Conservation (phyloP, 2,888 invertebrate species). For the Caenorhabditis sp. region DNA sequence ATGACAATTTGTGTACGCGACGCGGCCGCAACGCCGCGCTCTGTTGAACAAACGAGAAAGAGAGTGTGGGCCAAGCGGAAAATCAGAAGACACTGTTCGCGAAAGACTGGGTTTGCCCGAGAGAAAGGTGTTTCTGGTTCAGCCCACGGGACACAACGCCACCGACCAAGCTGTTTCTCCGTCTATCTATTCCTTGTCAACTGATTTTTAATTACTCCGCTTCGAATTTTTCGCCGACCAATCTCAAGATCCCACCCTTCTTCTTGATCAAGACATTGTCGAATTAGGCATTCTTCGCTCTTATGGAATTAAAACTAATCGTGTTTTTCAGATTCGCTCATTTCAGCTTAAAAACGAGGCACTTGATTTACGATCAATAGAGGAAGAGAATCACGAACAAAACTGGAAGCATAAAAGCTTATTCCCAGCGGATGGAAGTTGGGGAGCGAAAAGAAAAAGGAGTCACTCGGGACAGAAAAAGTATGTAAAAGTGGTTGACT, state of each 20-base stretch:
- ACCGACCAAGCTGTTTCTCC: background rate
- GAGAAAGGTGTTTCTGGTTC: constrained; percentile 40
- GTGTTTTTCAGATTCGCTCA: background rate
- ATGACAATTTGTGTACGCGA: constrained; percentile 64
- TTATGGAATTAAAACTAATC: background rate
- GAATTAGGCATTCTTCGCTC: background rate
- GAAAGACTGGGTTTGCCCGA: constrained; percentile 11
- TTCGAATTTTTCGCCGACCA: constrained; percentile 20
- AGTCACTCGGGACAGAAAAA: constrained; percentile 15
- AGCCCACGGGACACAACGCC: constrained; percentile 27
- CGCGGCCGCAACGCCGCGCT: constrained; percentile 59
- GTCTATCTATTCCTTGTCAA: constrained; percentile 39
- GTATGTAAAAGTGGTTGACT: background rate
- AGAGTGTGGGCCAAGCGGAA: constrained; percentile 13
- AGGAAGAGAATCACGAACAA: background rate
- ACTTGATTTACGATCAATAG: background rate
- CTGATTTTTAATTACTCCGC: constrained; percentile 40
- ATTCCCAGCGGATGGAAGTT: background rate
- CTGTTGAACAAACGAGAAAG: constrained; percentile 52
- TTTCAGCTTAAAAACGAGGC: background rate
- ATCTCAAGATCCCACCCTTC: background rate
- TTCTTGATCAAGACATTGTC: background rate
- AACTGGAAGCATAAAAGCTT: background rate
- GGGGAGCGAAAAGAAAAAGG: constrained; percentile 9
- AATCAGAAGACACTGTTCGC: constrained; percentile 38